Conservation (phyloP, 1,140 invertebrate species). For the Drosophila lacertosa region DNA sequence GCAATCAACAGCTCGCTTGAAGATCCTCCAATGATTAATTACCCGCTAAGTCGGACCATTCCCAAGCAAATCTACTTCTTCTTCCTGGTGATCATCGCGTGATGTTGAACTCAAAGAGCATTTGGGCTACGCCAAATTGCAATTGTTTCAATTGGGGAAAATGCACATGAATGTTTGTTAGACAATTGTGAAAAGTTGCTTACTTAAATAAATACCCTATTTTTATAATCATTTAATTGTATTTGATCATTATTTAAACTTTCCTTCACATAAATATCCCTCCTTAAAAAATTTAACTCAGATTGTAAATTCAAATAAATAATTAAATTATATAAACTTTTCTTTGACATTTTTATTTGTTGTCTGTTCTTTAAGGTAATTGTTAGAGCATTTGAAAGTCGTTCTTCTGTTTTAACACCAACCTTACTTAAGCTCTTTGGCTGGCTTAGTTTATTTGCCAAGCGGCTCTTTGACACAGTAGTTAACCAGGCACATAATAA, state of each 20-base stretch:
- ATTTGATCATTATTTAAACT: too few species aligned
- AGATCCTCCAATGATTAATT: constrained; percentile 66
- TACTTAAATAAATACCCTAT: too few species aligned
- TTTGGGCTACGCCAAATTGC: constrained; percentile 47
- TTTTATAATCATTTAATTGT: too few species aligned
- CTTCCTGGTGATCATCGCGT: background rate
- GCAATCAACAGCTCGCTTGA: constrained; percentile 62
- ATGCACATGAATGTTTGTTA: background rate
- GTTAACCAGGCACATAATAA: constrained; percentile 66
- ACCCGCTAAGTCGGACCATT: constrained; percentile 20
- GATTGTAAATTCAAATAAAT: too few species aligned
- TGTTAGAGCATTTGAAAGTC: constrained; percentile 35
- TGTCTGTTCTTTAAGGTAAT: background rate
- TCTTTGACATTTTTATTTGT: too few species aligned
- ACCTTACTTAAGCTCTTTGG: constrained; percentile 16
- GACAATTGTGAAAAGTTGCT: too few species aligned
- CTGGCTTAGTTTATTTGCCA: constrained; percentile 64
- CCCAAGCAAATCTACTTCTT: background rate
- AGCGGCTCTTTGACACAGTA: constrained; percentile 71
- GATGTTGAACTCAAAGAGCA: constrained; percentile 14
- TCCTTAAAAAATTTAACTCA: too few species aligned
- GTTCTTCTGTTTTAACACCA: background rate
- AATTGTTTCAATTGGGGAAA: constrained; percentile 34
- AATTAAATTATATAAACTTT: too few species aligned
- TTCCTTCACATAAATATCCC: too few species aligned